Evolutionary conservation across 2,113 vertebrate genomes (phyloP).

Genomic region (Gymnarchus niloticus): DNA sequence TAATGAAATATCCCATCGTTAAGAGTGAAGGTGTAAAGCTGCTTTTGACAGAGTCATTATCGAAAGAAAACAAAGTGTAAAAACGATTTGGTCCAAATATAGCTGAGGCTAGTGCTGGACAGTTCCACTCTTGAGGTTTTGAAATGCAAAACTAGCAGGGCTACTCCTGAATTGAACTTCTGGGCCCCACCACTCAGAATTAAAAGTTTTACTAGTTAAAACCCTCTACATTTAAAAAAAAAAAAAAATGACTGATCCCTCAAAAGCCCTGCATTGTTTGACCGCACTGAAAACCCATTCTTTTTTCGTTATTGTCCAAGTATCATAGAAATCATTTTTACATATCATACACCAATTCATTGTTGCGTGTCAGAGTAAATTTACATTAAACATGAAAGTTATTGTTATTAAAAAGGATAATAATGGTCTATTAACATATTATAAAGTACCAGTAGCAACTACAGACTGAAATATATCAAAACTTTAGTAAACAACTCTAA

Average conservation of each 20-base stretch:
- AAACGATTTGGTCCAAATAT: neutral
- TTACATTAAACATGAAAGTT: neutral
- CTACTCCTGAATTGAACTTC: neutral
- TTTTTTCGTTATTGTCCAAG: neutral
- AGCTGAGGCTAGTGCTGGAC: neutral
- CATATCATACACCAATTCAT: neutral
- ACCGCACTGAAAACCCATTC: neutral
- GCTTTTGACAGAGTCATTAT: neutral
- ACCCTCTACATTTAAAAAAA: too few relatives aligned
- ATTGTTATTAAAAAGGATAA: neutral
- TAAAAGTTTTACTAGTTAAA: neutral
- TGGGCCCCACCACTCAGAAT: neutral
- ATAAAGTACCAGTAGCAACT: neutral
- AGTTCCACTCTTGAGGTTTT: neutral
- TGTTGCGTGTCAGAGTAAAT: neutral
- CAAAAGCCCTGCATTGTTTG: neutral
- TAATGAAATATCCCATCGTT: constrained; percentile 55
- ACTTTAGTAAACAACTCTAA: neutral
- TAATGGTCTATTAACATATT: neutral
- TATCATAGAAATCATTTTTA: neutral
- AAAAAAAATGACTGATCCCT: neutral
- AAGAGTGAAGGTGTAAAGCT: neutral
- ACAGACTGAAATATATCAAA: neutral
- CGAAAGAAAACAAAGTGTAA: neutral
- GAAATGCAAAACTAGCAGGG: neutral